Base-by-base conservation (phyloP, 2,797 vertebrate species). In the Fratercula arctica region DNA sequence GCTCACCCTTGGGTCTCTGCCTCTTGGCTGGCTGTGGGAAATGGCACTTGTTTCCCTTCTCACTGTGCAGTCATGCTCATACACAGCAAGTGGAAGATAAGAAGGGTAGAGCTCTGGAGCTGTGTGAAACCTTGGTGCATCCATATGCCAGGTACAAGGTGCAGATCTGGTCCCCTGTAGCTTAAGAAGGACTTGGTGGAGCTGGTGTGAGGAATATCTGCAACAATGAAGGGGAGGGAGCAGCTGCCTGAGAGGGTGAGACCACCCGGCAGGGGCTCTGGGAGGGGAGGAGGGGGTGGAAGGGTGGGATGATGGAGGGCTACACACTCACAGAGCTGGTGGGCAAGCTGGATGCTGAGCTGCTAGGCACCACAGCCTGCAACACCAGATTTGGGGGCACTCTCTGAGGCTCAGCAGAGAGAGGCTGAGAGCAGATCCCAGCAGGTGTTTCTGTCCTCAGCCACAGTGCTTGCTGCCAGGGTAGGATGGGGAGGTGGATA, bases 1-100 rank as follows among this genome's bases (percentile, higher is more conserved):
- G 48, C 84, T 97, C 4, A 4, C 81, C 56, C 76, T 79, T 26
- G 81, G 59, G 78, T 85, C 87, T 66, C 86, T 82, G 93, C 72
- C 59, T 92, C 25, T 67, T 41, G n/a, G 51, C 68, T 80, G 84
- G 8, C 60, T 95, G 89, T 96, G 95, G 95, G 95, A 97, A 97
- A 96, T 63, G 78, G 63, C 84, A 90, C 63, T 90, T 72, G 17
- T 17, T 81, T 90, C 93, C 77, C 74, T 85, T 92, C 89, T 79
- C 2, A 12, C 60, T 23, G 37, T 1, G 1, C 37, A 57, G 45
- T 5, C 64, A 2, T 0, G 31, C 82, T 78, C 6, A 2, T 9
- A 24, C 61, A 10, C 23, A 0, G 1, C 11, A n/a, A 23, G 51
- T 7, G 28, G 31, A 17, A 25, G n/a, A 31, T 33, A 15, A 35